These are phyloP conservation scores for Bathynomus jamesi DNA, from an alignment of 1,140 invertebrate genomes.

Conservation along the genomic window DNA sequence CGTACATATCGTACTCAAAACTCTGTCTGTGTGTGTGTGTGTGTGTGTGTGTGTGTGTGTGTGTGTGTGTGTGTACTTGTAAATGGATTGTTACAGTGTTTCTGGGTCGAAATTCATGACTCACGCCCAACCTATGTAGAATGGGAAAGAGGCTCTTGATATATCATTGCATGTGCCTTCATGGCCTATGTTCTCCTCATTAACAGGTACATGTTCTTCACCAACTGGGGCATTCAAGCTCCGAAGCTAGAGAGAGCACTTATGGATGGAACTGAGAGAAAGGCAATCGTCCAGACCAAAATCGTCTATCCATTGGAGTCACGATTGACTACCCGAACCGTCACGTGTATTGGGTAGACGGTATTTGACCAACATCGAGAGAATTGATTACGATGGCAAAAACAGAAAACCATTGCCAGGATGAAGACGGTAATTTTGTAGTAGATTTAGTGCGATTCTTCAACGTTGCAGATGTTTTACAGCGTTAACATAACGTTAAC, in stretches of 20 bases:
- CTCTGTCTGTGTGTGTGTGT: no score
- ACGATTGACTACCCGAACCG: conserved; percentile 62
- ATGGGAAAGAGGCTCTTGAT: no score
- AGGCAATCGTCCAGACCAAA: conserved; percentile 49
- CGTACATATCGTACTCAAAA: no score
- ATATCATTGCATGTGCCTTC: no score
- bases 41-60: no score
- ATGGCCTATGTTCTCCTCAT: conserved; percentile 13
- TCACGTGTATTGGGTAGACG: conserved; percentile 70
- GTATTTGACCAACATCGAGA: conserved; percentile 64
- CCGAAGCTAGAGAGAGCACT: conserved; percentile 55
- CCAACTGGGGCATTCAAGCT: conserved; percentile 58
- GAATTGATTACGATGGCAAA: conserved; percentile 59
- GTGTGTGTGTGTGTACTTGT: no score
- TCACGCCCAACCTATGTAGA: no score
- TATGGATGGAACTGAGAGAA: conserved; percentile 54
- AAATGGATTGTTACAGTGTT: not conserved
- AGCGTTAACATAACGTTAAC: conserved; percentile 25
- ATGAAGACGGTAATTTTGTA: conserved; percentile 50
- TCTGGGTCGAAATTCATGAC: conserved; percentile 3
- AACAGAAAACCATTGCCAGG: conserved; percentile 54
- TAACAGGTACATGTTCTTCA: conserved; percentile 62
- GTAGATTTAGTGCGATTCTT: not conserved
- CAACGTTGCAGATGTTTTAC: conserved; percentile 35
- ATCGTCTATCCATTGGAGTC: conserved; percentile 66